phyloP scores from a whole-genome alignment of 2,888 invertebrate genomes.

The Leucoma salicis region DNA sequence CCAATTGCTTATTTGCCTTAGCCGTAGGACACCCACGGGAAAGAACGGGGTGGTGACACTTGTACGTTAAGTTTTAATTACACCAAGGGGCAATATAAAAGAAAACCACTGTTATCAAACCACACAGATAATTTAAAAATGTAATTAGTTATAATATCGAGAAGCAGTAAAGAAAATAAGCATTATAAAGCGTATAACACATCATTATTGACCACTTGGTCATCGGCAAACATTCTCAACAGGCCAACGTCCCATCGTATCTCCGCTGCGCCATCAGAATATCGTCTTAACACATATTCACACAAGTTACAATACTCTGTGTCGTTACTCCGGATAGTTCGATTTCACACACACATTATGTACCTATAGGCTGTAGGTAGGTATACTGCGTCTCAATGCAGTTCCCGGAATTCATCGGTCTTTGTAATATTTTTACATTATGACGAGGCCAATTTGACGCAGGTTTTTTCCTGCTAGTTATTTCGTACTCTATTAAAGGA shows the following conservation, averaged over 20 bases:
- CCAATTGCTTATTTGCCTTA: no score
- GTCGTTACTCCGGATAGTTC: slow-evolving; percentile 42
- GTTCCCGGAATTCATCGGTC: slow-evolving; percentile 77
- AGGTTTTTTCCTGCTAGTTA: slow-evolving; percentile 53
- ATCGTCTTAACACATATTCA: slow-evolving; percentile 36
- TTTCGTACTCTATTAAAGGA: slow-evolving; percentile 29
- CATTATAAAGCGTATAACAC: slow-evolving; percentile 67
- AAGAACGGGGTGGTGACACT: no score
- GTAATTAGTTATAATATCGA: no score
- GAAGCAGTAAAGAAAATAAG: slow-evolving; percentile 59
- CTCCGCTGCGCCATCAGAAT: slow-evolving; percentile 42
- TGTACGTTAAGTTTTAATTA: no score
- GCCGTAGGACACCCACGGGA: no score
- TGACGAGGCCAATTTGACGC: slow-evolving; percentile 55
- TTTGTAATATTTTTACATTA: slow-evolving; percentile 72
- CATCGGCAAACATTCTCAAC: slow-evolving; percentile 77
- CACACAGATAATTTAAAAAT: no score
- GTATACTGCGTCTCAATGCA: slow-evolving; percentile 70
- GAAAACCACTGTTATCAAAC: no score
- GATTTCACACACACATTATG: slow-evolving; percentile 49
- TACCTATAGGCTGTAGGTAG: no score
- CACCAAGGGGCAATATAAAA: no score
- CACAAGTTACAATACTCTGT: slow-evolving; percentile 48
- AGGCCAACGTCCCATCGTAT: slow-evolving; percentile 74
- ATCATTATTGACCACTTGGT: slow-evolving; percentile 80